A percentile compares a stretch with the other conserved stretches of the same genome.
These are phyloP conservation scores for Orchestia grillus DNA, from an alignment of 1,140 invertebrate genomes.

Conservation along the genomic window DNA sequence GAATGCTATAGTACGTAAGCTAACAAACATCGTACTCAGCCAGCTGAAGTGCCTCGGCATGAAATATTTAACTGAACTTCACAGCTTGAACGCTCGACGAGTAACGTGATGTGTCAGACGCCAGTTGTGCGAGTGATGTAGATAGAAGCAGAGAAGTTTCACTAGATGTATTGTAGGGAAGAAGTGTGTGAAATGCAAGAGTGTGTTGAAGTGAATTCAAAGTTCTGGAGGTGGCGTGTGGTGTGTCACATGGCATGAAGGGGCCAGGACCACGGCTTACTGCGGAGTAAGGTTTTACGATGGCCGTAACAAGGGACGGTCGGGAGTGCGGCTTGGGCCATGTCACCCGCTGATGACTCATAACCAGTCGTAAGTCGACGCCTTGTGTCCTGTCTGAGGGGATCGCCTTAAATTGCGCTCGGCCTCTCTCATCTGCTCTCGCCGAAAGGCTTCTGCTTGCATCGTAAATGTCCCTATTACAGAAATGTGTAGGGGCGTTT, in stretches of 20 bases:
- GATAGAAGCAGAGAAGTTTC: background rate
- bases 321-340: slow-evolving; percentile 7
- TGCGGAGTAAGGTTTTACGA: slow-evolving; percentile 45
- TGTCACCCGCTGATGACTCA: slow-evolving; percentile 41
- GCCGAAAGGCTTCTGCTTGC: background rate
- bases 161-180: background rate
- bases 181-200: background rate
- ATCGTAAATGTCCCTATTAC: slow-evolving; percentile 19
- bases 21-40: background rate
- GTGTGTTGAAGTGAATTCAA: background rate
- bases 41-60: background rate
- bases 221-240: background rate
- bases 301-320: slow-evolving; percentile 32
- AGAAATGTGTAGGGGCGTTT: background rate
- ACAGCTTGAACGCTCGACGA: background rate
- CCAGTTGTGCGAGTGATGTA: background rate
- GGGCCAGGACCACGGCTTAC: background rate
- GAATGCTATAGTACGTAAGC: background rate
- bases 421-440: background rate
- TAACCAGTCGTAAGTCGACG: slow-evolving; percentile 45
- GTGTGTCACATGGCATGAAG: background rate
- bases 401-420: slow-evolving; percentile 24
- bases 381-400: slow-evolving; percentile 30
- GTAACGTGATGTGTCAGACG: background rate
- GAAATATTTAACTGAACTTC: background rate